Evolutionary conservation across 2,888 invertebrate species (phyloP).

Genomic region (Lymantria dispar): DNA sequence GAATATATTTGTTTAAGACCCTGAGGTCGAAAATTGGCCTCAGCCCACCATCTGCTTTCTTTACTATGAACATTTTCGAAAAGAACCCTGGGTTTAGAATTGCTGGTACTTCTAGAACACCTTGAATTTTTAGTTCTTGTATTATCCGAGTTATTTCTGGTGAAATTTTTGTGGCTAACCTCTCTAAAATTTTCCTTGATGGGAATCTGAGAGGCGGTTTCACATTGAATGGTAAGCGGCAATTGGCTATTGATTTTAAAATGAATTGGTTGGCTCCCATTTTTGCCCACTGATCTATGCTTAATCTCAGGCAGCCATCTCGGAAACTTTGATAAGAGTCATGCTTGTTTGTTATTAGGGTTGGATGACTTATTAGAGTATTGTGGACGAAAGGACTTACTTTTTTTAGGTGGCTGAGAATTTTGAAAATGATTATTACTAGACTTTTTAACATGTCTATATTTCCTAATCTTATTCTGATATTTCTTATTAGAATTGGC

Average conservation of each 20-base stretch:
- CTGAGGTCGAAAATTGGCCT: conserved; percentile 27
- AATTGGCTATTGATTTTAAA: background rate
- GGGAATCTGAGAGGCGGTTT: conserved; percentile 1
- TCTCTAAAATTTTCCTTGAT: background rate
- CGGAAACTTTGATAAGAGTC: background rate
- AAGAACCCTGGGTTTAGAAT: background rate
- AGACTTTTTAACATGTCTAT: background rate
- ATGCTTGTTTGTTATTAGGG: background rate
- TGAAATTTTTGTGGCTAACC: background rate
- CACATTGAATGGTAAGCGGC: background rate
- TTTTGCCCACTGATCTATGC: background rate
- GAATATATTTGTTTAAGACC: background rate
- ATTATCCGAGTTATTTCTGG: conserved; percentile 3
- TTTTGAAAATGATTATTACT: background rate
- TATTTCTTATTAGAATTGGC: background rate
- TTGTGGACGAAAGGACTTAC: background rate
- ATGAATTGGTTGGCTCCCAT: conserved; percentile 2
- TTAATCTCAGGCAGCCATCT: background rate
- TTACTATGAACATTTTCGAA: conserved; percentile 20
- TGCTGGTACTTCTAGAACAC: conserved; percentile 3
- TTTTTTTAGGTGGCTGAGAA: background rate
- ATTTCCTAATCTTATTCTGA: background rate
- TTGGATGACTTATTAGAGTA: background rate
- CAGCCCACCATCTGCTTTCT: conserved; percentile 22
- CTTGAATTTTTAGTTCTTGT: background rate